Evolutionary conservation across 2,888 invertebrate genomes (phyloP), one percentile per base, ranked within the genome.

Genomic region (Alloplasta piceator): DNA sequence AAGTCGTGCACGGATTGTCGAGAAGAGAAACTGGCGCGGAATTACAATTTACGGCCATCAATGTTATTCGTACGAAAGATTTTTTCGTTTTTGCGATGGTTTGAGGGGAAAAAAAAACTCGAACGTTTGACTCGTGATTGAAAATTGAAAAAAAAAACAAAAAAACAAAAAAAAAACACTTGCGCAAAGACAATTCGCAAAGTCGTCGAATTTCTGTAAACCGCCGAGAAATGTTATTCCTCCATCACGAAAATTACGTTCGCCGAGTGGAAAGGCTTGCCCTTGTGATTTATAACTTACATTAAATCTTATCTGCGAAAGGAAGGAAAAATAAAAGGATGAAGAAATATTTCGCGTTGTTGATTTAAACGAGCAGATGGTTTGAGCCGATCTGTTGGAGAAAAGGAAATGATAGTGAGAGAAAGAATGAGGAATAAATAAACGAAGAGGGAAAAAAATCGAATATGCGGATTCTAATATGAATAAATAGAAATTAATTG

Each of bases 401-500:
- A 63, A 36, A 36, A 10, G 16, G 38, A 41, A 67, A 60, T 26
- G 26, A 26, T 26, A 26, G 26, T 26, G 26, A 1, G 26, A 58
- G 6, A 61, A 61, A 50, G 50, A 6, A 55, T 6, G 14, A 14
- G 16, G 6, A 60, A 12, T 39, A 48, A 39, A 63, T 38, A 64
- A 56, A n/a, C n/a, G n/a, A n/a, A 16, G 52, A 26, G 46, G 4
- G 12, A 41, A 56, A 66, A 41, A 58, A 58, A 67, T 76, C 43
- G 77, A 46, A 67, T 64, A 64, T 68, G 60, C 70, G 50, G 38
- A 70, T 70, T 80, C 58, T 70, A 74, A 64, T 74, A 66, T 14
- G 70, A 82, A 86, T 85, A 86, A 75, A 74, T 86, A 86, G 82
- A 43, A 50, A 76, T 81, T 81, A 82, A 83, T 84, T 82, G 72